Conservation (phyloP, 2,797 vertebrate genomes). For the Lagothrix lagotricha region DNA sequence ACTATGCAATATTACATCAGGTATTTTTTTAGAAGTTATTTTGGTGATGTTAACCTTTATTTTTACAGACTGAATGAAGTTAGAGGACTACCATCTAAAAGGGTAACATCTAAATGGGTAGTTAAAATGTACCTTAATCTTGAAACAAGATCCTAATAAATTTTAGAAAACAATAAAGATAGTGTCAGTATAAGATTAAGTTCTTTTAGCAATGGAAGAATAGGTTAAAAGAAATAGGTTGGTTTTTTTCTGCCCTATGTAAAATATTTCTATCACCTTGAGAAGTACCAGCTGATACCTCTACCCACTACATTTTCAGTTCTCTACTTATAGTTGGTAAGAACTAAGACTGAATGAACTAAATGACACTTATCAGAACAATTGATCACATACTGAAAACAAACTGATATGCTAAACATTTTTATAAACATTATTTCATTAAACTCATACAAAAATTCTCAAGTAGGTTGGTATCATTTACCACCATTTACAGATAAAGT, state of each 20-base stretch:
- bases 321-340: conserved; percentile 9
- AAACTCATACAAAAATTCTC: neutral
- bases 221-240: neutral
- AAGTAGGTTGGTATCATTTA: neutral
- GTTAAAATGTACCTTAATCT: conserved; percentile 37
- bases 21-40: conserved; percentile 18
- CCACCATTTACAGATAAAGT: neutral
- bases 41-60: neutral
- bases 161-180: neutral
- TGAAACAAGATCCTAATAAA: neutral
- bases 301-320: neutral
- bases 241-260: neutral
- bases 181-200: neutral
- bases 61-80: neutral
- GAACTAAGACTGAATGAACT: neutral
- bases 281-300: conserved; percentile 6
- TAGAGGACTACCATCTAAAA: neutral
- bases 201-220: neutral
- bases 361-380: neutral
- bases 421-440: neutral
- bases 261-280: neutral
- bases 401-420: neutral
- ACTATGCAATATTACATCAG: neutral
- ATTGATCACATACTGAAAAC: neutral
- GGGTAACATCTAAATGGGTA: neutral